Evolutionary conservation across 2,888 invertebrate species (phyloP).

Genomic region (Alitta virens): DNA sequence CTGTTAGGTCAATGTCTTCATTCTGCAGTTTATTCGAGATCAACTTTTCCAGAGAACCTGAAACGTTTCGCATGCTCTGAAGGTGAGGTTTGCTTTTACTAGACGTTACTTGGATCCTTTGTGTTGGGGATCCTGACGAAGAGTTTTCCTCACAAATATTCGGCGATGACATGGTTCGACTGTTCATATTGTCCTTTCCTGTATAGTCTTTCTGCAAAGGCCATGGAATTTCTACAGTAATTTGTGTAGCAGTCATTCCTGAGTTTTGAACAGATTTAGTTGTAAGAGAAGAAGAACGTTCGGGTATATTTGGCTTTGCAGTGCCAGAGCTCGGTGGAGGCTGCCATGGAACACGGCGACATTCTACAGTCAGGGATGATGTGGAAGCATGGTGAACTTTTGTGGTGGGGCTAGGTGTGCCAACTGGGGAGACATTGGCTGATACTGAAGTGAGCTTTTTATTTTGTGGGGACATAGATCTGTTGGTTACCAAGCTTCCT

Average conservation of each 20-base stretch:
- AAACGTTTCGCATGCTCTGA: not conserved
- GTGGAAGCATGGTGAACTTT: not conserved
- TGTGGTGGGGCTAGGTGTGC: not conserved
- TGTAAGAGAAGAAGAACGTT: conserved; percentile 1
- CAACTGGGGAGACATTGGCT: not conserved
- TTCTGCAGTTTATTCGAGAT: conserved; percentile 48
- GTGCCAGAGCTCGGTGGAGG: not conserved
- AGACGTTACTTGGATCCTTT: not conserved
- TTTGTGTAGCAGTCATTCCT: conserved; percentile 1
- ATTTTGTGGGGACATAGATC: not conserved
- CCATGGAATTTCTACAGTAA: not conserved
- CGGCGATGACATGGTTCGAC: conserved; percentile 3
- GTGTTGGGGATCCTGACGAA: conserved; percentile 1
- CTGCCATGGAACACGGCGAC: too few relatives aligned
- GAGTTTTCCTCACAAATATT: too few relatives aligned
- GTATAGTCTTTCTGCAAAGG: not conserved
- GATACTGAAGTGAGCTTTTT: not conserved
- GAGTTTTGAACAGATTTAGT: not conserved
- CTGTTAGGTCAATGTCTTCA: conserved; percentile 52
- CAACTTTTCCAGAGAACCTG: conserved; percentile 39
- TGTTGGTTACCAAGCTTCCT: not conserved
- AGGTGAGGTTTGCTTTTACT: not conserved
- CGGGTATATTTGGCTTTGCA: conserved; percentile 5
- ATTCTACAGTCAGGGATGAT: not conserved
- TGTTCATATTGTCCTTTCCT: not conserved